Base-by-base conservation (phyloP, 64 coral and sea anemone genomes). In the Pocillopora damicornis region DNA sequence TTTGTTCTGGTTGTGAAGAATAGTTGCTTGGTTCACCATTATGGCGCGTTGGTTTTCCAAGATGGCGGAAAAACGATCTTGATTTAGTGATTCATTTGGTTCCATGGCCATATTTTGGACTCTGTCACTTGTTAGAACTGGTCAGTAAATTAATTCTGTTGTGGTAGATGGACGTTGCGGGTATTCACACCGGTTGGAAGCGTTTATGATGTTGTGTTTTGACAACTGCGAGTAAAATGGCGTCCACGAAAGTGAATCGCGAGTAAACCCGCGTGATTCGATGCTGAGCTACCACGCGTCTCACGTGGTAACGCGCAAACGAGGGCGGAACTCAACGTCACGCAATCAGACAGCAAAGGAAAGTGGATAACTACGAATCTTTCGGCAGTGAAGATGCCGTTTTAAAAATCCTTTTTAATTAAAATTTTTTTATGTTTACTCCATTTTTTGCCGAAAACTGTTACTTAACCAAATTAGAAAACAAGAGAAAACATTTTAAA, bases 21-120 rank as follows among this genome's bases (percentile, higher is more conserved):
- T 97, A 22, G 94, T 97, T 81, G 94, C 90, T 90, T 97, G 94
- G 22, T 97, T 97, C 77, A 97, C 94, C 94, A 97, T 97, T 10
- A 97, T 97, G 68, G 94, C 94, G 92, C 94, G 94, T 86, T 97
- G 94, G 65, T 97, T 97, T 91, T 97, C 94, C 94, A 97, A 96
- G 76, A 97, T 97, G 94, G 94, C 94, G 94, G 91, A 91, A 82
- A 92, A 92, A 68, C 94, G 88, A 80, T 97, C 94, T 73, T 88
- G 94, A 79, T 91, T 93, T 20, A 91, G 77, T 61, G 76, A 57
- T 60, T 92, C 90, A 56, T 84, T 79, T 51, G 72, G 90, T 71
- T 92, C 90, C 65, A 85, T 73, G 30, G 81, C 64, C 81, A 73
- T 85, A n/a, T 14, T 85, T 71, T 85, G n/a, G 45, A 15, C 64